Evolutionary conservation across 1,140 invertebrate species (phyloP).

Genomic region (Scaptomyza pallida): DNA sequence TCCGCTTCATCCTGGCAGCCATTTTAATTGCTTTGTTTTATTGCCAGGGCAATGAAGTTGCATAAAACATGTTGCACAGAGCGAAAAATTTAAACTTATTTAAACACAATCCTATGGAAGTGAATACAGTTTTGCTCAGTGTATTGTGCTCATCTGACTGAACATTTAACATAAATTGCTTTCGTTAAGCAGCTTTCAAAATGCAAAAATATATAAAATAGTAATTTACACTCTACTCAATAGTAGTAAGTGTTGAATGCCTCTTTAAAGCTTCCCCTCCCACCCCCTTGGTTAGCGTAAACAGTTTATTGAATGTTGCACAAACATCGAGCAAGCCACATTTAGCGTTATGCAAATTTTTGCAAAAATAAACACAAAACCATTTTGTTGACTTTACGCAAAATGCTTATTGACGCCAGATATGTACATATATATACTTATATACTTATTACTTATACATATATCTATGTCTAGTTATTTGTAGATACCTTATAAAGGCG

Average conservation of each 20-base stretch:
- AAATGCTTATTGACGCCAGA: constrained; percentile 4
- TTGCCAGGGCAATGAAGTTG: constrained; percentile 61
- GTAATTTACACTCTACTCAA: constrained; percentile 7
- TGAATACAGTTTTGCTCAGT: neutral
- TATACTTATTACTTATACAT: neutral
- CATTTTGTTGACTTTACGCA: constrained; percentile 64
- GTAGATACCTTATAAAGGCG: constrained; percentile 51
- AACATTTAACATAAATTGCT: constrained; percentile 7
- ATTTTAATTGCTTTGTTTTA: constrained; percentile 78
- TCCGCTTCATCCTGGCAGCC: constrained; percentile 39
- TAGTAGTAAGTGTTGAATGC: constrained; percentile 14
- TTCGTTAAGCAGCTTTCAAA: constrained; percentile 3
- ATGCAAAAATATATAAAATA: too few species aligned
- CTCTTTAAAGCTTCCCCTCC: constrained; percentile 1
- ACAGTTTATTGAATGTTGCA: constrained; percentile 47
- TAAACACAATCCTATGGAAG: neutral
- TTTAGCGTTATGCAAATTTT: constrained; percentile 64
- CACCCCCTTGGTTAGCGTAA: constrained; percentile 35
- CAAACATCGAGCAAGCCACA: constrained; percentile 46
- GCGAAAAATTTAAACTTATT: neutral
- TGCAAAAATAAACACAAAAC: constrained; percentile 56
- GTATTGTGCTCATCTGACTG: neutral
- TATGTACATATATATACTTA: constrained; percentile 22
- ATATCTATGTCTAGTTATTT: constrained; percentile 40
- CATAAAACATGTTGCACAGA: neutral